Conservation (phyloP, 2,113 vertebrate genomes). For the Nothocercus julius region DNA sequence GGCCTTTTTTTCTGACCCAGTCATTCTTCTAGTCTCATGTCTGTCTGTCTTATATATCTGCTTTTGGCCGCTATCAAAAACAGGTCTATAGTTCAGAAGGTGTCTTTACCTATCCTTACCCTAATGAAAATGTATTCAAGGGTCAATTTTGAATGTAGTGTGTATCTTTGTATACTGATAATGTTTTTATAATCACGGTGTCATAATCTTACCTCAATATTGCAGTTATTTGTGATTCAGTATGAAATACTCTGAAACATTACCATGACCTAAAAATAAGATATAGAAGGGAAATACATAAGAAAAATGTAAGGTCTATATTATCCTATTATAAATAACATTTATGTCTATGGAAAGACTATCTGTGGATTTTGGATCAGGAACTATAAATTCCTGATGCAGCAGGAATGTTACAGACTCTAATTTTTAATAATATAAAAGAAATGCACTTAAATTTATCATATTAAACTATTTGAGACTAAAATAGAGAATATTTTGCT, state of each 20-base stretch:
- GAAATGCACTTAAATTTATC: background rate
- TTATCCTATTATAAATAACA: background rate
- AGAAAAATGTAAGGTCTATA: background rate
- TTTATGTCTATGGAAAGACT: background rate
- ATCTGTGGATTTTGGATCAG: background rate
- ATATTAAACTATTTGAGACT: background rate
- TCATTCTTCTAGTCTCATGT: too few relatives aligned
- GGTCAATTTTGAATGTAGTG: background rate
- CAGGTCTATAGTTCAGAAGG: too few relatives aligned
- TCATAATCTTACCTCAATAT: background rate
- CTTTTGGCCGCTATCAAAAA: too few relatives aligned
- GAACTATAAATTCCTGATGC: background rate
- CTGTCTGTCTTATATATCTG: too few relatives aligned
- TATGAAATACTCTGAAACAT: background rate
- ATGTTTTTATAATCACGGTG: background rate
- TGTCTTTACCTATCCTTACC: background rate
- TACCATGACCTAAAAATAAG: background rate
- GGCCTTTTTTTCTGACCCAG: too few relatives aligned
- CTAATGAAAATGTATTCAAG: background rate
- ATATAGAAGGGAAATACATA: background rate
- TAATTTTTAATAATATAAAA: background rate
- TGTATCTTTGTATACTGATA: background rate
- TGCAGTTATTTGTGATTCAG: background rate
- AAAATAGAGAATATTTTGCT: background rate
- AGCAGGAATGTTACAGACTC: background rate